Percentiles rank a stretch among this genome's conserved stretches.
phyloP scores from a whole-genome alignment of 2,888 invertebrate genomes.

The Eupithecia vulgata region DNA sequence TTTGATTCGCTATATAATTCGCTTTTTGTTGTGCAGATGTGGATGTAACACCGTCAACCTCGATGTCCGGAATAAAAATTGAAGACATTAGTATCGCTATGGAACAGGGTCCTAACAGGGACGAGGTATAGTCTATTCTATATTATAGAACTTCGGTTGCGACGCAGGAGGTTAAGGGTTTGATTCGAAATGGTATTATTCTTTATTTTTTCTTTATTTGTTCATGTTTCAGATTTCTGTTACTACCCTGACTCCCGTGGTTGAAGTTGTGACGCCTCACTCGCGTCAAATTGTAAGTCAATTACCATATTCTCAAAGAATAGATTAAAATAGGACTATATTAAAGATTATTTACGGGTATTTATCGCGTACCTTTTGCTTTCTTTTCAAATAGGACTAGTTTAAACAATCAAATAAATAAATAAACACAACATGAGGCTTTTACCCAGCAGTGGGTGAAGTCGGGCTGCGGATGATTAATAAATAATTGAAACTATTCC shows the following conservation, averaged over 20 bases:
- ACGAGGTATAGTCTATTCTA: slow-evolving; percentile 50
- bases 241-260: neutral
- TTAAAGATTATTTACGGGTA: too few relatives aligned
- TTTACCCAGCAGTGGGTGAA: too few relatives aligned
- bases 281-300: neutral
- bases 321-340: too few relatives aligned
- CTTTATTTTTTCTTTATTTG: neutral
- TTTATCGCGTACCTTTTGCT: too few relatives aligned
- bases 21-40: slow-evolving; percentile 58
- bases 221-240: neutral
- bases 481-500: too few relatives aligned
- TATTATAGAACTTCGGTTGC: too few relatives aligned
- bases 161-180: too few relatives aligned
- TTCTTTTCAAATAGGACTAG: too few relatives aligned
- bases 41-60: slow-evolving; percentile 42
- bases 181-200: too few relatives aligned
- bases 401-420: too few relatives aligned
- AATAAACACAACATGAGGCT: too few relatives aligned
- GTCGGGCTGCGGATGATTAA: too few relatives aligned
- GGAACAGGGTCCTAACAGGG: slow-evolving; percentile 46
- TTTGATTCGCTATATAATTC: slow-evolving; percentile 47
- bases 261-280: neutral
- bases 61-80: slow-evolving; percentile 46
- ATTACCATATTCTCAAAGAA: neutral
- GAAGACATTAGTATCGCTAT: slow-evolving; percentile 56